These are phyloP conservation scores for Acronicta leporina DNA, from an alignment of 2,888 invertebrate species.

Conservation along the genomic window DNA sequence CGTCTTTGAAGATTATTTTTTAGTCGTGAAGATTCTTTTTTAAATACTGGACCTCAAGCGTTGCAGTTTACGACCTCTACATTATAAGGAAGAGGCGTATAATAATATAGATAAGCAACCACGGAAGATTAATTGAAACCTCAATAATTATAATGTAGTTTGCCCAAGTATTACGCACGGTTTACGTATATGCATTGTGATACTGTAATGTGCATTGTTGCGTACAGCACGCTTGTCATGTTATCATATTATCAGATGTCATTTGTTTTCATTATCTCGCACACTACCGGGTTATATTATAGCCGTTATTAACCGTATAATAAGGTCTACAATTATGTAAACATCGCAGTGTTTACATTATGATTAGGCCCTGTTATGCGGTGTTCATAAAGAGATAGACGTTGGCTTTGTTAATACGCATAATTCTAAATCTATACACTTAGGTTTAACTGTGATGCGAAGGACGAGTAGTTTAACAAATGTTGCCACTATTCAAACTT, in stretches of 20 bases:
- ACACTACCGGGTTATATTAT: conserved; percentile 28
- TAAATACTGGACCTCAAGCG: too few species aligned
- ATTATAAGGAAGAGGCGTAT: too few species aligned
- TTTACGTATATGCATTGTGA: conserved; percentile 27
- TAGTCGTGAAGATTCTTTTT: too few species aligned
- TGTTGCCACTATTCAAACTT: background rate
- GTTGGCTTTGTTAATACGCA: conserved; percentile 32
- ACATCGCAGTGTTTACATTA: conserved; percentile 32
- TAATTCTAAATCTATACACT: conserved; percentile 3
- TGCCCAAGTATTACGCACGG: background rate
- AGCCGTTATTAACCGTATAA: conserved; percentile 8
- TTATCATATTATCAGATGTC: conserved; percentile 41
- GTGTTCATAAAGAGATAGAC: conserved; percentile 30
- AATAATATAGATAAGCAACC: background rate
- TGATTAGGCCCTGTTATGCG: conserved; percentile 39
- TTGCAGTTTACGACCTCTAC: too few species aligned
- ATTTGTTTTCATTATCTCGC: conserved; percentile 48
- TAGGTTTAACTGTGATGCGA: background rate
- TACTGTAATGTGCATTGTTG: conserved; percentile 35
- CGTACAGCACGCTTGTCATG: conserved; percentile 35
- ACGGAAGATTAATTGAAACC: conserved; percentile 8
- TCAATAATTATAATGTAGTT: background rate
- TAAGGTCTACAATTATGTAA: conserved; percentile 20
- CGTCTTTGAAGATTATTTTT: too few species aligned
- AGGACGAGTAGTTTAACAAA: background rate